Percentiles rank a stretch among this genome's conserved stretches.
Conservation (phyloP, 2,113 vertebrate species). For the Anguilla japonica region DNA sequence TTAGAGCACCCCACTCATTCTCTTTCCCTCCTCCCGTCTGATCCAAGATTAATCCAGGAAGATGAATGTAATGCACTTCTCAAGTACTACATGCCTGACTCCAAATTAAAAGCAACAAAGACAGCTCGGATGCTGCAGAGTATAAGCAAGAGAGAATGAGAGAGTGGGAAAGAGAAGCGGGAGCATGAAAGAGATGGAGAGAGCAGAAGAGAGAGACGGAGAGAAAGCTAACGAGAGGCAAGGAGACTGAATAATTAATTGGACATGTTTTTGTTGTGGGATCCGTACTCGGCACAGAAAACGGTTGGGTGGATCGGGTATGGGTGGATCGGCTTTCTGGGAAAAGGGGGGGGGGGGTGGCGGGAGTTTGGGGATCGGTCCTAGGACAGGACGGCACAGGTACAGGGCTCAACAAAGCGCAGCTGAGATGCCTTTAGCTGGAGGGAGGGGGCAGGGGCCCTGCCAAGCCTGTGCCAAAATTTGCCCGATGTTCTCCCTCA, state of each 20-base stretch:
- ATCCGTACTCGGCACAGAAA: neutral
- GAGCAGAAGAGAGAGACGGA: slow-evolving; percentile 33
- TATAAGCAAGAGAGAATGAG: slow-evolving; percentile 34
- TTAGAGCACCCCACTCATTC: slow-evolving; percentile 46
- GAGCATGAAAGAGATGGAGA: slow-evolving; percentile 29
- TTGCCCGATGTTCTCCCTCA: neutral
- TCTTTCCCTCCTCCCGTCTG: slow-evolving; percentile 50
- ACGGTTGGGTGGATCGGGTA: neutral
- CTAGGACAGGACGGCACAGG: neutral
- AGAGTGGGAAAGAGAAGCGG: slow-evolving; percentile 38
- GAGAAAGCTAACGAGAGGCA: slow-evolving; percentile 32
- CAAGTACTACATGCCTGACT: slow-evolving; percentile 32
- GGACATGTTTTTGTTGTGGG: neutral
- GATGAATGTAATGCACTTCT: slow-evolving; percentile 51
- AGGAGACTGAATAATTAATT: slow-evolving; percentile 11
- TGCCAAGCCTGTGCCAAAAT: neutral
- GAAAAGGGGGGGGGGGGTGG: neutral
- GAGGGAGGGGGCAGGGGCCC: neutral
- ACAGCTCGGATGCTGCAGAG: neutral
- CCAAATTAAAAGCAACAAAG: neutral
- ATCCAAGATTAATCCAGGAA: slow-evolving; percentile 51
- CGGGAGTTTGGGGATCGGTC: neutral
- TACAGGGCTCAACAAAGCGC: neutral
- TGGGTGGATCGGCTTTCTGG: neutral
- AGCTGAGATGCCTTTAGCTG: too few species aligned